These are phyloP conservation scores for Muntiacus muntjak DNA, from an alignment of 2,113 vertebrate genomes.

Conservation along the genomic window DNA sequence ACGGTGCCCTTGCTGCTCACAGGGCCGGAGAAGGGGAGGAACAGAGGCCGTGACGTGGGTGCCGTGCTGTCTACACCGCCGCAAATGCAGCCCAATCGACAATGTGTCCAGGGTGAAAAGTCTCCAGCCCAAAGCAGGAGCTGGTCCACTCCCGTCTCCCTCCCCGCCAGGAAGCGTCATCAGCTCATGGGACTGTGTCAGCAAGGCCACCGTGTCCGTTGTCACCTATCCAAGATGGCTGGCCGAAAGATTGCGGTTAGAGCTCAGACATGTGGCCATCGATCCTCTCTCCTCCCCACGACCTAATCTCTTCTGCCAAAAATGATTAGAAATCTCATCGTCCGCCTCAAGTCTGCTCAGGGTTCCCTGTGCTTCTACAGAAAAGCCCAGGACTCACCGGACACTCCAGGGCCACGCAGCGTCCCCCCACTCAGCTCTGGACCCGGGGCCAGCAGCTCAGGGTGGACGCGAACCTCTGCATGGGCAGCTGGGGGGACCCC, in stretches of 20 bases:
- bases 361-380: neutral
- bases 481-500: neutral
- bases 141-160: no score
- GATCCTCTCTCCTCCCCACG: neutral
- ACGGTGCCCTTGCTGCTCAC: neutral
- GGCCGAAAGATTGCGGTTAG: neutral
- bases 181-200: neutral
- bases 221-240: no score
- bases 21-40: neutral
- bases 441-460: neutral
- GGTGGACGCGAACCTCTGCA: neutral
- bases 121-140: neutral
- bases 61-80: accelerated
- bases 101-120: neutral
- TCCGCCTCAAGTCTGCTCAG: neutral
- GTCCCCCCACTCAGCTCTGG: neutral
- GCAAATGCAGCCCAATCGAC: neutral
- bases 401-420: neutral
- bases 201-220: accelerated
- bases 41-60: accelerated
- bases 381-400: neutral
- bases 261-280: neutral
- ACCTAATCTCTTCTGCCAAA: neutral
- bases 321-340: neutral
- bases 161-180: neutral